A percentile compares a stretch with the other conserved stretches of the same genome.
Evolutionary conservation across 2,888 invertebrate genomes (phyloP).

Genomic region (Coelogynopora nodosa): DNA sequence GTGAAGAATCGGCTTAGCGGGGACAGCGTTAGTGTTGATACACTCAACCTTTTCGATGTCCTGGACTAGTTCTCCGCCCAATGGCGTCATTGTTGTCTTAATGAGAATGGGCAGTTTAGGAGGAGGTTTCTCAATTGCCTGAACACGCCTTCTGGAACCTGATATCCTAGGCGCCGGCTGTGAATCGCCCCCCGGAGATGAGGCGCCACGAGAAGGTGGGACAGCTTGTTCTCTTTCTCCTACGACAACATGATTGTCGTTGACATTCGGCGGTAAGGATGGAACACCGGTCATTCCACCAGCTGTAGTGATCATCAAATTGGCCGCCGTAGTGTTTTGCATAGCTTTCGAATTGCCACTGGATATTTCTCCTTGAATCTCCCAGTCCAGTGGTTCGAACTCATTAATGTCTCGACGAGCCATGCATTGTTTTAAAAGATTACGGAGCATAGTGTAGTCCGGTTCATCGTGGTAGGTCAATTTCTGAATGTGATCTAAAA

Average conservation of each 20-base stretch:
- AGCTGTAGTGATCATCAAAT: not conserved
- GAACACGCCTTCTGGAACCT: not conserved
- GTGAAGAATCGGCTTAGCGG: not conserved
- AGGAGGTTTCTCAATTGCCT: not conserved
- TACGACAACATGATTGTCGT: not conserved
- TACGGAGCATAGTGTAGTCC: slow-evolving; percentile 81
- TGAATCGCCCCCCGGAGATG: not conserved
- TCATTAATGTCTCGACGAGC: slow-evolving; percentile 83
- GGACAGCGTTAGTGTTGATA: too few species aligned
- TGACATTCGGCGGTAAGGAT: not conserved
- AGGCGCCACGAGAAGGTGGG: not conserved
- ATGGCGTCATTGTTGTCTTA: not conserved
- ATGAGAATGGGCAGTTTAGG: not conserved
- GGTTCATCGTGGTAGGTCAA: slow-evolving; percentile 87
- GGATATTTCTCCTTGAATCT: too few species aligned
- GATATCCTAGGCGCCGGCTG: not conserved
- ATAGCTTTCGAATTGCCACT: too few species aligned
- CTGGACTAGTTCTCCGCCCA: not conserved
- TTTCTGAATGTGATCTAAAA: slow-evolving; percentile 83
- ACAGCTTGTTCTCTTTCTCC: not conserved
- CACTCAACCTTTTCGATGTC: too few species aligned
- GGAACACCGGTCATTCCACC: not conserved
- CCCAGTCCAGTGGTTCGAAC: slow-evolving; percentile 91
- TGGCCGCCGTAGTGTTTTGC: too few species aligned
- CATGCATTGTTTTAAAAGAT: slow-evolving; percentile 67